Evolutionary conservation across 2,888 invertebrate species (phyloP).

Genomic region (Geotrupes spiniger): DNA sequence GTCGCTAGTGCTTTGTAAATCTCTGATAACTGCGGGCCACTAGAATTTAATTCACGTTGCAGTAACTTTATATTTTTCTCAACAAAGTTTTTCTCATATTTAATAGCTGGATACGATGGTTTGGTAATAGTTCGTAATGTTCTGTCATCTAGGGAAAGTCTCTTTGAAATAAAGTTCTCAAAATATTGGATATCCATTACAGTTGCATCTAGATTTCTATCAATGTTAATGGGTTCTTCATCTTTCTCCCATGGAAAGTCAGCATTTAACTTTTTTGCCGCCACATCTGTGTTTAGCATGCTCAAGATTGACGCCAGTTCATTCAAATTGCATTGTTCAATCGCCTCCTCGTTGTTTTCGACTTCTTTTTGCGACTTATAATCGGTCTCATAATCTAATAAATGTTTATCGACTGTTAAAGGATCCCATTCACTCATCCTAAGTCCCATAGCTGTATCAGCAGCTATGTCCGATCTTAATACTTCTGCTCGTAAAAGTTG

Average conservation of each 20-base stretch:
- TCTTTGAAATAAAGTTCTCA: conserved; percentile 57
- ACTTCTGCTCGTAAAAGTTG: conserved; percentile 73
- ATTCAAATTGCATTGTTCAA: conserved; percentile 10
- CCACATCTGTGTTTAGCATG: conserved; percentile 45
- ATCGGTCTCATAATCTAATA: conserved; percentile 34
- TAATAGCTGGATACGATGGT: conserved; percentile 36
- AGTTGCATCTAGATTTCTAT: conserved; percentile 58
- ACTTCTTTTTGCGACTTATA: conserved; percentile 19
- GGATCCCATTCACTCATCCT: no score
- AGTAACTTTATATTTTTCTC: conserved; percentile 27
- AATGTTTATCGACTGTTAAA: conserved; percentile 38
- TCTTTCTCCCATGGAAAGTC: conserved; percentile 52
- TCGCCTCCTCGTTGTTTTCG: conserved; percentile 13
- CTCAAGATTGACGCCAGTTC: conserved; percentile 40
- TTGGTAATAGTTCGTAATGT: conserved; percentile 10
- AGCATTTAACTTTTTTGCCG: conserved; percentile 50
- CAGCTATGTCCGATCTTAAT: conserved; percentile 58
- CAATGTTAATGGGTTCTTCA: conserved; percentile 68
- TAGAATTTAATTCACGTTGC: conserved; percentile 10
- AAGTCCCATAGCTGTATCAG: conserved; percentile 44
- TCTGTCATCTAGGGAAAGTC: conserved; percentile 22
- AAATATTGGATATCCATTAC: conserved; percentile 70
- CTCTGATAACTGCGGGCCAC: conserved; percentile 54
- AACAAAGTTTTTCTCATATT: conserved; percentile 36
- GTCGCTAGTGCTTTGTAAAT: conserved; percentile 66